These are phyloP conservation scores for Anthonomus grandis DNA, from an alignment of 1,140 invertebrate species.

Conservation along the genomic window DNA sequence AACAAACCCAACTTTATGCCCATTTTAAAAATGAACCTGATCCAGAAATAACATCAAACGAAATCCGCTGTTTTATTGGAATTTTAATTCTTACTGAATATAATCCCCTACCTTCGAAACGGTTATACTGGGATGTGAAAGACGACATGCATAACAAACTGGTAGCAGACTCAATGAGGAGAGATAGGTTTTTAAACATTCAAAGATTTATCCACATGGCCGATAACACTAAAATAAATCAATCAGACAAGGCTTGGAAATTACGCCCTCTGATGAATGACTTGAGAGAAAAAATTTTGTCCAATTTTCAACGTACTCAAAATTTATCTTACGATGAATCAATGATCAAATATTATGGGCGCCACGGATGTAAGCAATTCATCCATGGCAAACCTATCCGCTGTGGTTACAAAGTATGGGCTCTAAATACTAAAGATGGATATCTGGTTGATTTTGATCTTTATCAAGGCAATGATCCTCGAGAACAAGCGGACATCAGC, in stretches of 20 bases:
- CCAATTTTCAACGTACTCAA: conserved; percentile 5
- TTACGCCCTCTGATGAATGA: conserved; percentile 9
- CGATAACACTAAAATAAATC: conserved; percentile 24
- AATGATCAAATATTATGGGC: conserved; percentile 33
- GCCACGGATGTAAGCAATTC: conserved; percentile 33
- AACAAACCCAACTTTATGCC: no score
- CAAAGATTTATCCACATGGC: conserved; percentile 38
- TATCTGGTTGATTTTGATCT: conserved; percentile 25
- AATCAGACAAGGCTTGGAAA: conserved; percentile 21
- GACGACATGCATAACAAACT: conserved; percentile 40
- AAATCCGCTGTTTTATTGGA: conserved; percentile 27
- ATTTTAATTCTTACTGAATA: conserved; percentile 43
- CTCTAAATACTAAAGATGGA: conserved; percentile 3
- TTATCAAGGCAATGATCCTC: conserved; percentile 36
- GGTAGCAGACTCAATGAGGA: conserved; percentile 37
- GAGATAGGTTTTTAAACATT: conserved; percentile 42
- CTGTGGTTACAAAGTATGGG: conserved; percentile 30
- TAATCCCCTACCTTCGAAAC: conserved; percentile 37
- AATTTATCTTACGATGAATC: conserved; percentile 19
- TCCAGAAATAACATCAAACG: no score
- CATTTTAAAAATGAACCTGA: no score
- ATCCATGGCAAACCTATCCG: conserved; percentile 30
- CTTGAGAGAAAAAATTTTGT: conserved; percentile 13
- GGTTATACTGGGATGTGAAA: conserved; percentile 41
- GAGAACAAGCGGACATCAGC: conserved; percentile 25